A percentile compares a stretch with the other conserved stretches of the same genome.
phyloP scores from a whole-genome alignment of 2,888 invertebrate species.

The Mythimna ferrago region DNA sequence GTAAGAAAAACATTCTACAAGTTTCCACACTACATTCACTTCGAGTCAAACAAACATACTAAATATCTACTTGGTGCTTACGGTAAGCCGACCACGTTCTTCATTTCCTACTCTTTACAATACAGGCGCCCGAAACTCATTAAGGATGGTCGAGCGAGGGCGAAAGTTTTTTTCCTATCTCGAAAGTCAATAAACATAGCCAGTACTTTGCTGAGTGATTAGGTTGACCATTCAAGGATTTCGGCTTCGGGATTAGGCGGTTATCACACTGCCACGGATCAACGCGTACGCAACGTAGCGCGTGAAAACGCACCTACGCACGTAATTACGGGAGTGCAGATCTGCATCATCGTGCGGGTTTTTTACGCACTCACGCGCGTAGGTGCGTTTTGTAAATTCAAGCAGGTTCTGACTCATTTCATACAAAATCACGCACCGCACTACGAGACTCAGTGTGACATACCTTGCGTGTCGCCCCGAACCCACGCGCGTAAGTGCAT shows the following conservation, averaged over 20 bases:
- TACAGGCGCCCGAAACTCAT: constrained; percentile 57
- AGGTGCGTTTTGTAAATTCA: too few relatives aligned
- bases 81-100: constrained; percentile 59
- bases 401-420: too few relatives aligned
- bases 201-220: constrained; percentile 43
- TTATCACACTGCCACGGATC: too few relatives aligned
- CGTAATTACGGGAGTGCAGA: too few relatives aligned
- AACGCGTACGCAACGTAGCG: too few relatives aligned
- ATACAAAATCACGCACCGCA: too few relatives aligned
- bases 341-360: too few relatives aligned
- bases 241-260: neutral
- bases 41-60: constrained; percentile 22
- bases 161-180: constrained; percentile 53
- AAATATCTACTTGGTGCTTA: constrained; percentile 21
- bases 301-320: too few relatives aligned
- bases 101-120: constrained; percentile 61
- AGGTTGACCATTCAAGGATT: constrained; percentile 39
- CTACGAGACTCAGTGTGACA: too few relatives aligned
- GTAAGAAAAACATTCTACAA: constrained; percentile 24
- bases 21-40: constrained; percentile 18
- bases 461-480: too few relatives aligned
- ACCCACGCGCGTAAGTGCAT: too few relatives aligned
- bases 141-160: constrained; percentile 43
- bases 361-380: too few relatives aligned
- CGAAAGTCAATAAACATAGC: constrained; percentile 40